Conservation (phyloP, 2,113 vertebrate genomes). For the Poeciliopsis prolifica region DNA sequence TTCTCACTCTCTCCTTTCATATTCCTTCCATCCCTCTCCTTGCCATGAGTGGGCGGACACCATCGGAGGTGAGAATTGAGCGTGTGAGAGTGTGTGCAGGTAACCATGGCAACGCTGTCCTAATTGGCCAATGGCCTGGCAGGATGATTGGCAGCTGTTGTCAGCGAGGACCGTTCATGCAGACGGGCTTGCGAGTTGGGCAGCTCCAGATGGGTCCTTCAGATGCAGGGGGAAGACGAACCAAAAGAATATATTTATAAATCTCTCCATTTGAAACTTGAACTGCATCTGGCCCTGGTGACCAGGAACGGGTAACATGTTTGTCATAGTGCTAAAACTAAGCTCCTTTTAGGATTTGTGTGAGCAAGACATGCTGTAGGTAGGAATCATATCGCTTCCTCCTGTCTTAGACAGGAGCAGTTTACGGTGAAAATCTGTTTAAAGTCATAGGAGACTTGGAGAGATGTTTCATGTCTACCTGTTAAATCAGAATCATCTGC, state of each 20-base stretch:
- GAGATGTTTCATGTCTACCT: no score
- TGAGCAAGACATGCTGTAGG: neutral
- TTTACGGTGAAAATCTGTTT: no score
- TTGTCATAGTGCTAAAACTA: neutral
- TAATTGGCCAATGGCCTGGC: slow-evolving; percentile 71
- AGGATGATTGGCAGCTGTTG: slow-evolving; percentile 72
- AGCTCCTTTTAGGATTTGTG: neutral
- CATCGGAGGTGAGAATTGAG: slow-evolving; percentile 69
- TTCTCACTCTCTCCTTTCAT: slow-evolving; percentile 22
- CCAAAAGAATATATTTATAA: slow-evolving; percentile 9
- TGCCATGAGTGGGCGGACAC: slow-evolving; percentile 68
- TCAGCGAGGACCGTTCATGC: slow-evolving; percentile 57
- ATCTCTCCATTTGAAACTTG: neutral
- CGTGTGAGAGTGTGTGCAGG: slow-evolving; percentile 59
- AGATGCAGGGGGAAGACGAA: slow-evolving; percentile 5
- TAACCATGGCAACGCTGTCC: slow-evolving; percentile 67
- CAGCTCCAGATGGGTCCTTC: slow-evolving; percentile 63
- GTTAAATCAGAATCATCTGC: no score
- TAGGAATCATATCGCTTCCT: no score
- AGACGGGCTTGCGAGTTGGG: slow-evolving; percentile 45
- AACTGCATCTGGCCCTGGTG: neutral
- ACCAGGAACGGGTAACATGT: neutral
- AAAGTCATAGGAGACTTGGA: no score
- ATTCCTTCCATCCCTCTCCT: slow-evolving; percentile 39
- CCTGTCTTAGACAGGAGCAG: no score